Base-by-base conservation (phyloP, 2,888 invertebrate species). In the Drosophila fulvimacula region DNA sequence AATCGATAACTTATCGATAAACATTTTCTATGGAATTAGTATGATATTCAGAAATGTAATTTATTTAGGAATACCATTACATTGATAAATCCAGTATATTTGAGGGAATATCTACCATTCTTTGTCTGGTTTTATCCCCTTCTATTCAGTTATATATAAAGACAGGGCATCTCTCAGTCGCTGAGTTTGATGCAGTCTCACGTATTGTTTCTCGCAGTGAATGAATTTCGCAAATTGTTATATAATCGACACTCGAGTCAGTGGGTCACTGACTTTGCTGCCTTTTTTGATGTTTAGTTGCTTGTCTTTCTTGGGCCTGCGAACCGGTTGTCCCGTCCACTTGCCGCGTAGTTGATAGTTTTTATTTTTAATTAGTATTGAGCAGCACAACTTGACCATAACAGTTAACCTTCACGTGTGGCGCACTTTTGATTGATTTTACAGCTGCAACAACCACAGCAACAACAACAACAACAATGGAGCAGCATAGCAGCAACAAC, bases 241-340 rank as follows among this genome's bases (percentile, higher is more conserved):
- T 83, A 83, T 68, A 86, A 86, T 73, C 39, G 51, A 65, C 52
- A 68, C 51, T 58, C 74, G 59, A 87, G 89, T 87, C 85, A 85
- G 89, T 85, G 80, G 88, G 85, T 85, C 89, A 85, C 51, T 88
- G 85, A 85, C 85, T 85, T 67, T 61, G 38, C 49, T 56, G 48
- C 41, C 30, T 36, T 36, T 63, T 52, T 21, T 38, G 2, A 6
- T n/a, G 59, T 34, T n/a, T 24, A 17, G 38, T 27, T 51, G 49
- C 49, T 51, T 42, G 30, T 34, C 53, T 24, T 56, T 15, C 13
- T n/a, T 46, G 15, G 7, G 5, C 17, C 15, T 11, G 5, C 30
- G 59, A 69, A 66, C 79, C 60, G 9, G 79, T 74, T 69, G 5
- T 5, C 2, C 15, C 17, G 7, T 38, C 15, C 24, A n/a, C 21